These are phyloP conservation scores for Monoplex corrugatus DNA, from an alignment of 2,888 invertebrate species.

Conservation along the genomic window DNA sequence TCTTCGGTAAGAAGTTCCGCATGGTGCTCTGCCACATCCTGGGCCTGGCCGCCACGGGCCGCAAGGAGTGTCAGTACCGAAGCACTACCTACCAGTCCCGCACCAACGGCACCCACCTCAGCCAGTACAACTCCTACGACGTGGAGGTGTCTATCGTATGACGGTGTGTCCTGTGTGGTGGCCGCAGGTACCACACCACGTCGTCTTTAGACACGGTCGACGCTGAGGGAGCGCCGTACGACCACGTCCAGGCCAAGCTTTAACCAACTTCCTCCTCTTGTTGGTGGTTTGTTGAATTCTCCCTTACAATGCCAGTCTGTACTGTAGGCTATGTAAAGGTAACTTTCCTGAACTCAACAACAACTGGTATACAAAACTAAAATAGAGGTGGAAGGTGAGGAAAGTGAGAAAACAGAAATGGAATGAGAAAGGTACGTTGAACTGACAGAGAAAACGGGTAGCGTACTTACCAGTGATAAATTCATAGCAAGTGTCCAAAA, in stretches of 20 bases:
- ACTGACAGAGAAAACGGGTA: no score
- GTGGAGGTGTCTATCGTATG: conserved; percentile 60
- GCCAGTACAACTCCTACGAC: conserved; percentile 50
- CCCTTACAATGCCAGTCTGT: no score
- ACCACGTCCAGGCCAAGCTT: neutral
- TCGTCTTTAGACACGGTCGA: conserved; percentile 4
- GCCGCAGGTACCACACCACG: neutral
- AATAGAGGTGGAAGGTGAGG: no score
- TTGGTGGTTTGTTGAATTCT: no score
- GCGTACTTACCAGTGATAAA: no score
- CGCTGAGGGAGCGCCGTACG: neutral
- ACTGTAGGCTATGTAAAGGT: no score
- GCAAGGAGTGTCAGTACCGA: conserved; percentile 56
- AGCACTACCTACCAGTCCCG: conserved; percentile 57
- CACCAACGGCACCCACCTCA: conserved; percentile 47
- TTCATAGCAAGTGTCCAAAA: no score
- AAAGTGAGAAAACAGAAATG: no score
- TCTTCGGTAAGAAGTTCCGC: conserved; percentile 76
- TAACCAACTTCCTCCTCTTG: no score
- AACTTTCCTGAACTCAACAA: no score
- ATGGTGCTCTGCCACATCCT: conserved; percentile 63
- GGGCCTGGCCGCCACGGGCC: conserved; percentile 52
- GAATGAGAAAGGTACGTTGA: no score
- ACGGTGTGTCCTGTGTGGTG: conserved; percentile 13
- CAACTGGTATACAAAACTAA: no score